A percentile compares a stretch with the other conserved stretches of the same genome.
These are phyloP conservation scores for Lagria hirta DNA, from an alignment of 2,888 invertebrate species.

Conservation along the genomic window DNA sequence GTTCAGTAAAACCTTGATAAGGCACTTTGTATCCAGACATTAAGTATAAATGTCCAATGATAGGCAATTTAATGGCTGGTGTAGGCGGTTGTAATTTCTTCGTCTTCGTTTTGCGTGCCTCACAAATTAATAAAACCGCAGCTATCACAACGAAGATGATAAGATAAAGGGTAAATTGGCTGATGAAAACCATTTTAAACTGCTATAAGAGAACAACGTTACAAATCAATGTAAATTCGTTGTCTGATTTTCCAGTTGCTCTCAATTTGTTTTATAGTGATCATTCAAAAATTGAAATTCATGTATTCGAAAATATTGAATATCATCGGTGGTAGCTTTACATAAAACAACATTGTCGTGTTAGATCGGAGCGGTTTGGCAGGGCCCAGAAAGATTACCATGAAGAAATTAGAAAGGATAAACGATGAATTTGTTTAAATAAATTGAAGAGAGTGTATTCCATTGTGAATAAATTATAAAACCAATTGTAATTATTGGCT, in stretches of 20 bases:
- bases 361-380: no score
- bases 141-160: slow-evolving; percentile 20
- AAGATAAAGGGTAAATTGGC: slow-evolving; percentile 28
- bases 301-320: slow-evolving; percentile 17
- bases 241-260: slow-evolving; percentile 12
- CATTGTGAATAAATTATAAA: no score
- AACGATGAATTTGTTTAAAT: no score
- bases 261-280: slow-evolving; percentile 17
- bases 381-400: no score
- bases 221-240: slow-evolving; percentile 10
- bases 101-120: not conserved
- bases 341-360: slow-evolving; percentile 3
- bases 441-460: no score
- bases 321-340: slow-evolving; percentile 16
- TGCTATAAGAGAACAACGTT: slow-evolving; percentile 26
- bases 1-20: slow-evolving; percentile 60
- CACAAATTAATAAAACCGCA: slow-evolving; percentile 10
- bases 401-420: no score
- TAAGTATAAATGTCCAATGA: slow-evolving; percentile 61
- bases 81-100: slow-evolving; percentile 35
- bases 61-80: slow-evolving; percentile 59
- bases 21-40: slow-evolving; percentile 62
- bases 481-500: no score
- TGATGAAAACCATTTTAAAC: no score
- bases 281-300: slow-evolving; percentile 18